Evolutionary conservation across 1,140 invertebrate genomes (phyloP).

Genomic region (Drosophila burlai): DNA sequence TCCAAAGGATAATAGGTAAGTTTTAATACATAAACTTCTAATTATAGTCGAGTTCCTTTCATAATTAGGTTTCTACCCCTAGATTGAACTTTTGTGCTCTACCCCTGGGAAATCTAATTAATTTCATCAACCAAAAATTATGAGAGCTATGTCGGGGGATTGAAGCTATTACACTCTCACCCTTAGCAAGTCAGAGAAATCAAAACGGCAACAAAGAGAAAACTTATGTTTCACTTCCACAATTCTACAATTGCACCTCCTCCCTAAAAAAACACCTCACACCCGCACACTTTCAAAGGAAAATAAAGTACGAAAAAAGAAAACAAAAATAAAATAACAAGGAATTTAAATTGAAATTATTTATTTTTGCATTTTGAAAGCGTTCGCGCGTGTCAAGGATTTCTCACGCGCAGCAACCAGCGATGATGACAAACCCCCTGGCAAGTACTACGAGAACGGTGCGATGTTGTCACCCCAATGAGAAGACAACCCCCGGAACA

Average conservation of each 20-base stretch:
- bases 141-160: neutral
- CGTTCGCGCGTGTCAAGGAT: slow-evolving; percentile 80
- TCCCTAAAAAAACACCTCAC: neutral
- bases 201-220: slow-evolving; percentile 61
- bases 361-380: slow-evolving; percentile 84
- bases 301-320: slow-evolving; percentile 33
- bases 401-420: slow-evolving; percentile 64
- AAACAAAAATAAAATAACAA: slow-evolving; percentile 62
- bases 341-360: slow-evolving; percentile 84
- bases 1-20: no score
- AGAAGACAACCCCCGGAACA: slow-evolving; percentile 6
- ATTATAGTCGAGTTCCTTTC: neutral
- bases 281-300: slow-evolving; percentile 10
- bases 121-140: slow-evolving; percentile 37
- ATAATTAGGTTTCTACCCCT: neutral
- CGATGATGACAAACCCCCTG: slow-evolving; percentile 40
- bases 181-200: slow-evolving; percentile 28
- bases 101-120: slow-evolving; percentile 30
- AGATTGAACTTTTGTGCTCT: neutral
- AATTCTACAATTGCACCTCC: slow-evolving; percentile 50
- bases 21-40: neutral
- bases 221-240: slow-evolving; percentile 70
- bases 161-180: slow-evolving; percentile 4
- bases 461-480: slow-evolving; percentile 21
- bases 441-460: slow-evolving; percentile 1